phyloP scores from a whole-genome alignment of 2,888 invertebrate species.

The Ernsta delagoae region DNA sequence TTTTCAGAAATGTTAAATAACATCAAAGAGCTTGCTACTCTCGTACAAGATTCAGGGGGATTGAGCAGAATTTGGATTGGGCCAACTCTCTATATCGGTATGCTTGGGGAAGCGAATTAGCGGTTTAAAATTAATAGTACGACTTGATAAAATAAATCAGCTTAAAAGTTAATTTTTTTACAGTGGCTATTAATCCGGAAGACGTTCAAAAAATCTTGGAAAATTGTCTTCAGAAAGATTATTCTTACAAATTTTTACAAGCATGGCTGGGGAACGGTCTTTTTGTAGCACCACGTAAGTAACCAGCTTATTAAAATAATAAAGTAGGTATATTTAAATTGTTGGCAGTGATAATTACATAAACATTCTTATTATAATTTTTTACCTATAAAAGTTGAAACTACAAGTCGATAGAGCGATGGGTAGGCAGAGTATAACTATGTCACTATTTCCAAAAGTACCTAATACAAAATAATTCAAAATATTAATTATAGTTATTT shows the following conservation, averaged over 20 bases:
- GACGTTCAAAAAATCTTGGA: conserved; percentile 69
- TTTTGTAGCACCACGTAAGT: conserved; percentile 67
- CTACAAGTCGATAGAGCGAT: too few species aligned
- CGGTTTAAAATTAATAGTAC: too few species aligned
- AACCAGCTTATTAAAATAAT: background rate
- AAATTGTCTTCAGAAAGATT: conserved; percentile 68
- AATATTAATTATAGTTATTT: too few species aligned
- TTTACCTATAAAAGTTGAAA: too few species aligned
- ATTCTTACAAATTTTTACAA: conserved; percentile 63
- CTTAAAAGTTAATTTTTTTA: conserved; percentile 16
- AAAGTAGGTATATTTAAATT: too few species aligned
- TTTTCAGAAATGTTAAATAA: conserved; percentile 64
- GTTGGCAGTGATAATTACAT: too few species aligned
- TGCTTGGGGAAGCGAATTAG: conserved; percentile 36
- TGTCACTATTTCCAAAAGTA: too few species aligned
- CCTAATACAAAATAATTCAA: too few species aligned
- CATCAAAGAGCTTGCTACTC: conserved; percentile 48
- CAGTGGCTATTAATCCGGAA: conserved; percentile 64
- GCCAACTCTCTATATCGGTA: conserved; percentile 64
- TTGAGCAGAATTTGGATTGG: conserved; percentile 65
- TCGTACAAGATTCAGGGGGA: conserved; percentile 51
- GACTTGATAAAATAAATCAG: too few species aligned
- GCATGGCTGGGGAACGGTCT: conserved; percentile 72
- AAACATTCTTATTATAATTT: too few species aligned
- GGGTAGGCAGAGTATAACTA: too few species aligned